phyloP scores from a whole-genome alignment of 2,113 vertebrate genomes.

The Atherinomorus stipes region DNA sequence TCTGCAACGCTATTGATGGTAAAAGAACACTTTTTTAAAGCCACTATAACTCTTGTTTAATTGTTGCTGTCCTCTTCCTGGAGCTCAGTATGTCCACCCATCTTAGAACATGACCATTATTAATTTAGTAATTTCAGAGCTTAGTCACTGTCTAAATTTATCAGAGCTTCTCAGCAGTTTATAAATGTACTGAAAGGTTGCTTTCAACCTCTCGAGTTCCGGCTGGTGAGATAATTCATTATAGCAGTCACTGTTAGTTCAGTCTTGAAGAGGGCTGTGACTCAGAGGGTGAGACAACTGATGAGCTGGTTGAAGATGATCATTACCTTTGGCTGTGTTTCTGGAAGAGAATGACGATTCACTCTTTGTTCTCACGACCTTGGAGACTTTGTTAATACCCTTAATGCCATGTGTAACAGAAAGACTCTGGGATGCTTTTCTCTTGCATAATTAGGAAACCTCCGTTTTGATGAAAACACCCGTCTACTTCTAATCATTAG shows the following conservation, averaged over 20 bases:
- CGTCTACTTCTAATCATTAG: conserved; percentile 1
- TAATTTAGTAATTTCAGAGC: conserved; percentile 19
- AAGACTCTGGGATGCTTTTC: neutral
- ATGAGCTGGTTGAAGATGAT: conserved; percentile 59
- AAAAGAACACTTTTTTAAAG: neutral
- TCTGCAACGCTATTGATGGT: neutral
- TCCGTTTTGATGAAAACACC: neutral
- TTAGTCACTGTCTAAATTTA: conserved; percentile 55
- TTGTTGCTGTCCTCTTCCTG: neutral
- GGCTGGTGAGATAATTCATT: conserved; percentile 28
- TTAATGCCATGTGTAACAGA: conserved; percentile 1
- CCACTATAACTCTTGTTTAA: neutral
- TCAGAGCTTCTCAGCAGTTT: conserved; percentile 21
- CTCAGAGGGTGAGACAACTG: conserved; percentile 55
- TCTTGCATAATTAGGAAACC: conserved; percentile 1
- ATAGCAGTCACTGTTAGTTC: conserved; percentile 49
- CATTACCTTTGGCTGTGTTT: conserved; percentile 46
- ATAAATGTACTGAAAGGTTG: conserved; percentile 35
- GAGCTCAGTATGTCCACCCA: conserved; percentile 6
- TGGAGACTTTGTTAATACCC: conserved; percentile 9
- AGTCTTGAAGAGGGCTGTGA: conserved; percentile 45
- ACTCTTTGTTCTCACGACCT: conserved; percentile 40
- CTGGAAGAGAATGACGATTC: conserved; percentile 10
- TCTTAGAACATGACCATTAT: conserved; percentile 14
- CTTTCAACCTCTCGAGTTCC: conserved; percentile 41